A percentile compares a stretch with the other conserved stretches of the same genome.
Conservation (phyloP, 2,113 vertebrate species). For the Salvator merianae region DNA sequence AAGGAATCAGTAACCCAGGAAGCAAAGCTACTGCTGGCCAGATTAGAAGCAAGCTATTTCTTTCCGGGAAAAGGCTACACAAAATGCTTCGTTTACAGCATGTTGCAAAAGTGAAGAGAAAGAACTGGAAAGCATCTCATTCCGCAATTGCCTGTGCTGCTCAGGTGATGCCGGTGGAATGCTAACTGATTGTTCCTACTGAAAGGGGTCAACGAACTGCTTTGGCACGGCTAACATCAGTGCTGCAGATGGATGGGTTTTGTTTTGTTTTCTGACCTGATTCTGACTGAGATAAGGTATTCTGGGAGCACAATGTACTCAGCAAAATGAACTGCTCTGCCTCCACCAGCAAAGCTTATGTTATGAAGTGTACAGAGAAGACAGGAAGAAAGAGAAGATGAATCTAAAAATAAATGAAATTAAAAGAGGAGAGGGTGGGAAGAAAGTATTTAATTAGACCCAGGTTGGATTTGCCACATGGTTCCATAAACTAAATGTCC, state of each 20-base stretch:
- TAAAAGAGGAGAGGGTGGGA: neutral
- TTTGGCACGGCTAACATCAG: slow-evolving; percentile 32
- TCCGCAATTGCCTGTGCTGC: neutral
- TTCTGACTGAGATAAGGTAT: slow-evolving; percentile 5
- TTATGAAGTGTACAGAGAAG: neutral
- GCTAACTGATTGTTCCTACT: slow-evolving; percentile 12
- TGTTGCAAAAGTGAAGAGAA: neutral
- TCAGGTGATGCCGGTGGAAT: slow-evolving; percentile 1
- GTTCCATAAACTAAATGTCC: too few relatives aligned
- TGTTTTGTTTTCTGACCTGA: slow-evolving; percentile 9
- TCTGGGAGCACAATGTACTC: slow-evolving; percentile 16
- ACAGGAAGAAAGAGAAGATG: neutral
- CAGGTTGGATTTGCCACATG: neutral
- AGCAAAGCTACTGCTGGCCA: neutral
- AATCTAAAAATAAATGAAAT: neutral
- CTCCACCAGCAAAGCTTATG: neutral
- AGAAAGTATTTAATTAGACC: neutral
- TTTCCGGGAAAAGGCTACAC: too few relatives aligned
- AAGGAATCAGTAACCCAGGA: too few relatives aligned
- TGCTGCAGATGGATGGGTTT: neutral
- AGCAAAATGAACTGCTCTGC: neutral
- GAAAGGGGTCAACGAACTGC: neutral
- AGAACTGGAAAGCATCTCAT: slow-evolving; percentile 17
- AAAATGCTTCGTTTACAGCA: neutral
- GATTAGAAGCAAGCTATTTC: neutral